Evolutionary conservation across 2,888 invertebrate species (phyloP), one percentile per base, ranked within the genome.

Genomic region (Apoderus coryli): DNA sequence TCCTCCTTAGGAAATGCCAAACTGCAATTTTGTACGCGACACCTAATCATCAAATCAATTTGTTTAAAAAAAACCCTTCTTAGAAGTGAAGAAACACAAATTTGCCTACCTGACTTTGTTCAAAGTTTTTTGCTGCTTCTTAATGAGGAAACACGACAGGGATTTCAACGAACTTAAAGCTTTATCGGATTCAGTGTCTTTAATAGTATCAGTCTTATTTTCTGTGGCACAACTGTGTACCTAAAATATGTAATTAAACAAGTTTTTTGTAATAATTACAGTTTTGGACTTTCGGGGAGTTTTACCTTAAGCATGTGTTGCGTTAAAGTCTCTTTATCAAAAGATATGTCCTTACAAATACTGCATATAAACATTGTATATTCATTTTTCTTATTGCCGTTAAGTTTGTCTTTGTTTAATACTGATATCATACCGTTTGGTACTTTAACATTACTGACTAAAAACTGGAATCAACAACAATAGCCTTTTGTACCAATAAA

Each of bases 1-100:
- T 56, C 54, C 1, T 48, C 44, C 4, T 50, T 52, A 35, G 63
- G 57, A 42, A 75, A 72, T 44, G 66, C 63, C 32, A 65, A 62
- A 3, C 54, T 49, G 43, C 75, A 75, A 14, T 63, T 61, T 32
- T 57, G 57, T 14, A 64, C 50, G 3, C 61, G 51, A 46, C 73
- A 74, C 36, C 69, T 70, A 39, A 2, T 37, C n/a, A n/a, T n/a
- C n/a, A n/a, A n/a, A n/a, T n/a, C n/a, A n/a, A n/a, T n/a, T n/a
- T n/a, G n/a, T n/a, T n/a, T n/a, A 32, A 16, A 23, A 26, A 25
- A 29, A 10, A 24, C 7, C 22, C n/a, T 4, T 22, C 6, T 12
- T 4, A 16, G 10, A 7, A n/a, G n/a, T n/a, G n/a, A n/a, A n/a
- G n/a, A n/a, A n/a, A n/a, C n/a, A n/a, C n/a, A n/a, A n/a, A n/a